Percentiles rank a stretch among this genome's conserved stretches.
phyloP scores from a whole-genome alignment of 2,888 invertebrate species.

The Phyllotreta striolata region DNA sequence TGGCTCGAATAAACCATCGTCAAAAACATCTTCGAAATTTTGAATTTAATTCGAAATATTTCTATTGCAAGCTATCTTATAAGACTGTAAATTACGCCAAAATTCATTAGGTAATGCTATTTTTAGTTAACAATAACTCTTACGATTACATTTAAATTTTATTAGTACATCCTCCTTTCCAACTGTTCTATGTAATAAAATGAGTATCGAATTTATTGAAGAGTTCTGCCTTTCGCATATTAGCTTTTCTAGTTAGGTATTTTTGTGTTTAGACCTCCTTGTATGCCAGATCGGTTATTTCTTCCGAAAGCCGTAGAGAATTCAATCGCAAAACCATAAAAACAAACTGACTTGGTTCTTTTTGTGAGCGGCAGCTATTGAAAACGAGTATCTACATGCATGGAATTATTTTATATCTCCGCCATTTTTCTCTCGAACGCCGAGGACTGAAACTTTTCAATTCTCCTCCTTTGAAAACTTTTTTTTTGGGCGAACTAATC shows the following conservation, averaged over 20 bases:
- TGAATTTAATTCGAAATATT: too few species aligned
- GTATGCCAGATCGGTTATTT: slow-evolving; percentile 14
- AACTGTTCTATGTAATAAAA: too few species aligned
- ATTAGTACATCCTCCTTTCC: too few species aligned
- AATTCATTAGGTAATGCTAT: too few species aligned
- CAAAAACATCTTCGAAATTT: too few species aligned
- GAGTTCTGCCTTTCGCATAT: neutral
- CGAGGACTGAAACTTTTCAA: slow-evolving; percentile 9
- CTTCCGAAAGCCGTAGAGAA: slow-evolving; percentile 19
- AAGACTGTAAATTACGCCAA: too few species aligned
- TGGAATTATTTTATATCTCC: slow-evolving; percentile 23
- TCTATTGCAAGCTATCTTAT: too few species aligned
- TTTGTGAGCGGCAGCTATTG: slow-evolving; percentile 19
- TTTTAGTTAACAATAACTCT: too few species aligned
- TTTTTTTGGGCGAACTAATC: neutral
- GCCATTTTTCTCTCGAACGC: slow-evolving; percentile 12
- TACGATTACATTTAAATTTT: too few species aligned
- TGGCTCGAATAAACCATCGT: neutral
- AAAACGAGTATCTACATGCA: slow-evolving; percentile 24
- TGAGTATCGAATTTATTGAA: neutral
- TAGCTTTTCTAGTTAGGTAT: too few species aligned
- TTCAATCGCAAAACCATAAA: slow-evolving; percentile 29
- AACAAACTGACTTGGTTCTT: slow-evolving; percentile 28
- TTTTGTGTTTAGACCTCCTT: neutral
- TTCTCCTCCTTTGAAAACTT: slow-evolving; percentile 9